Evolutionary conservation across 2,113 vertebrate genomes (phyloP).

Genomic region (Rattus rattus): DNA sequence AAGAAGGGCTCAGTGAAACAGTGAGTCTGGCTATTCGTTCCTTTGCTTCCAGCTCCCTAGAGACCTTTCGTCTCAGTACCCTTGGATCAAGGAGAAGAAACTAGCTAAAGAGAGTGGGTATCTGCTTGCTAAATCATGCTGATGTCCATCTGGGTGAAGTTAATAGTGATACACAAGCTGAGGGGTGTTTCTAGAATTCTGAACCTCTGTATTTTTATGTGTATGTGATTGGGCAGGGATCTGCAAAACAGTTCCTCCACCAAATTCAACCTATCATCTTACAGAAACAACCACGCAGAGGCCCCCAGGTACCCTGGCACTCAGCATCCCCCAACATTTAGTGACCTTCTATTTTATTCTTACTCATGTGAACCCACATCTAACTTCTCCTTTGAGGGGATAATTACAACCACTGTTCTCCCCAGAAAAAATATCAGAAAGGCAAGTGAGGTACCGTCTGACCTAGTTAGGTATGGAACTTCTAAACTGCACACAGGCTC

Average conservation of each 20-base stretch:
- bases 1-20: neutral
- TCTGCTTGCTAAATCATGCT: neutral
- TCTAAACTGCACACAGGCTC: conserved; percentile 46
- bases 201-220: neutral
- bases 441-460: conserved; percentile 61
- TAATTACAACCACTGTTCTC: conserved; percentile 68
- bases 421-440: conserved; percentile 48
- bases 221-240: neutral
- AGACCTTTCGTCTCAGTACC: neutral
- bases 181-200: neutral
- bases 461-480: conserved; percentile 67
- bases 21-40: neutral
- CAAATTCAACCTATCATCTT: neutral
- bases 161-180: neutral
- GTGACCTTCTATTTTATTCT: conserved; percentile 40
- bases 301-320: neutral
- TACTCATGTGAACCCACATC: conserved; percentile 2
- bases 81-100: neutral
- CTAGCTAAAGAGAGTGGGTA: neutral
- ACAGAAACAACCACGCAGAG: neutral
- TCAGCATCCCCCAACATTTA: neutral
- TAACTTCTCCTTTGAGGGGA: conserved; percentile 11
- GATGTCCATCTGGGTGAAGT: neutral
- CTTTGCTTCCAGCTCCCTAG: neutral
- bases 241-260: neutral